phyloP scores from a whole-genome alignment of 2,888 invertebrate genomes.

The Lycophotia porphyrea region DNA sequence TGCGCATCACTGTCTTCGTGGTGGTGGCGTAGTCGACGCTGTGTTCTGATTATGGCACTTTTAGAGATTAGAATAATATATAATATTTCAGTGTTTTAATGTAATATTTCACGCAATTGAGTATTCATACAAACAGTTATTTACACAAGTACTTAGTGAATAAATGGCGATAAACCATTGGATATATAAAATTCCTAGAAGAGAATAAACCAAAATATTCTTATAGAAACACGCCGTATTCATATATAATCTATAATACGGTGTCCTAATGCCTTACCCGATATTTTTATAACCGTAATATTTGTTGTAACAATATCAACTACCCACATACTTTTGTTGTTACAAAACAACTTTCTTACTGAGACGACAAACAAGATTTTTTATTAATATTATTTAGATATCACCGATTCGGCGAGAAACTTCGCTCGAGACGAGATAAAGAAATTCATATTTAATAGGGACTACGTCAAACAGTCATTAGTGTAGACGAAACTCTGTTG shows the following conservation, averaged over 20 bases:
- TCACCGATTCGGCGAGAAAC: conserved; percentile 52
- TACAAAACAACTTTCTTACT: conserved; percentile 35
- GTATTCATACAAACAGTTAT: neutral
- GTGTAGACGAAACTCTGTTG: conserved; percentile 34
- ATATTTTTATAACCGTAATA: conserved; percentile 31
- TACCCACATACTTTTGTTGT: conserved; percentile 34
- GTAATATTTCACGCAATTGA: neutral
- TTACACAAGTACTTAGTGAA: neutral
- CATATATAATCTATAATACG: conserved; percentile 13
- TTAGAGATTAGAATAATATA: too few species aligned
- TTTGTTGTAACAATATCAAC: conserved; percentile 22
- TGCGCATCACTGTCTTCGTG: too few species aligned
- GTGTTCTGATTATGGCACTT: too few species aligned
- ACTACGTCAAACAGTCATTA: conserved; percentile 16
- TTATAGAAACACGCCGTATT: neutral
- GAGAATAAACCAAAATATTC: neutral
- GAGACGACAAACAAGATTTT: conserved; percentile 56
- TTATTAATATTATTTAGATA: conserved; percentile 63
- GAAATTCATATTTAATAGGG: conserved; percentile 58
- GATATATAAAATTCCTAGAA: neutral
- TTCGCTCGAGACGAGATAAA: conserved; percentile 52
- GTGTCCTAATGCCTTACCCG: neutral
- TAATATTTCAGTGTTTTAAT: too few species aligned
- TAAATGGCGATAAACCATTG: neutral
- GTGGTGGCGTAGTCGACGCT: too few species aligned